phyloP scores from a whole-genome alignment of 2,888 invertebrate genomes.

The Caenorhabditis doughertyi region DNA sequence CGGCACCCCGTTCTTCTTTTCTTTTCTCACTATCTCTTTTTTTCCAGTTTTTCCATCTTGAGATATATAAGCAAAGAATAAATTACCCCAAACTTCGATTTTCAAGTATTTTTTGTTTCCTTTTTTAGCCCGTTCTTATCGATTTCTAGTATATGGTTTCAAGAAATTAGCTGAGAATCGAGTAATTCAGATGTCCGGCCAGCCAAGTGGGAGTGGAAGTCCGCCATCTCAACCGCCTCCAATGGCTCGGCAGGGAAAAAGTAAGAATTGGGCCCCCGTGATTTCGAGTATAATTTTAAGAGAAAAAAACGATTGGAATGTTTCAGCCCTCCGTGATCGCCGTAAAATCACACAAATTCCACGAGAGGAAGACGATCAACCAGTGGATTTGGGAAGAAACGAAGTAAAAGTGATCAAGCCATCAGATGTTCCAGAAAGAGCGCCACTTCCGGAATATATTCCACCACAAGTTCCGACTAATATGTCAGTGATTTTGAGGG shows the following conservation, averaged over 20 bases:
- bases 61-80: constrained; percentile 17
- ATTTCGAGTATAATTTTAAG: too few species aligned
- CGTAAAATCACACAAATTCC: constrained; percentile 31
- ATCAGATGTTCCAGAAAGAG: constrained; percentile 41
- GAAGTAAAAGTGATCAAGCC: constrained; percentile 24
- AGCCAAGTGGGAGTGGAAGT: background rate
- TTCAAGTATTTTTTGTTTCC: background rate
- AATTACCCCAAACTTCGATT: constrained; percentile 1
- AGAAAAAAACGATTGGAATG: too few species aligned
- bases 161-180: background rate
- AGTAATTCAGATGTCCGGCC: constrained; percentile 14
- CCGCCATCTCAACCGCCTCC: background rate
- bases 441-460: constrained; percentile 40
- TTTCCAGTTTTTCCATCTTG: background rate
- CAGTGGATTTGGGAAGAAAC: background rate
- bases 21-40: background rate
- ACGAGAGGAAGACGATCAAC: background rate
- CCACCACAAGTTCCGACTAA: background rate
- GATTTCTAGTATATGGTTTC: background rate
- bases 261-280: background rate
- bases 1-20: constrained; percentile 1
- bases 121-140: background rate
- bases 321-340: constrained; percentile 29
- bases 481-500: constrained; percentile 15
- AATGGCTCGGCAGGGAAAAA: background rate